Evolutionary conservation across 92 coral and sea anemone genomes (phyloP).

Genomic region (Desmophyllum pertusum): DNA sequence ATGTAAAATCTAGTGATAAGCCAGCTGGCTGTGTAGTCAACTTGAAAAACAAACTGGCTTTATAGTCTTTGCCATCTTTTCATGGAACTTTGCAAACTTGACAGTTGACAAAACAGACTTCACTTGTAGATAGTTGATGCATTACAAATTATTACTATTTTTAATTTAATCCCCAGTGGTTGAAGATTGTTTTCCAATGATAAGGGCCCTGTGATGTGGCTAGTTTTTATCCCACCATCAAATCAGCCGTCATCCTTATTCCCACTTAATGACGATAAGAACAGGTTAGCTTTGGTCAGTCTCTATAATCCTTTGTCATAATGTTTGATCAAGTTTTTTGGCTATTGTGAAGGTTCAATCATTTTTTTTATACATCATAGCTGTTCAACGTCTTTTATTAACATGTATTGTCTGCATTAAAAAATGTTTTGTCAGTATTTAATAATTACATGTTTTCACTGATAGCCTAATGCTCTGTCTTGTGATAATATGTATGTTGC

Average conservation of each 20-base stretch:
- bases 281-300: conserved; percentile 66
- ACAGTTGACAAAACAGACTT: neutral
- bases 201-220: conserved; percentile 57
- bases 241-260: conserved; percentile 54
- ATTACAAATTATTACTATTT: neutral
- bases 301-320: too few species aligned
- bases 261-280: conserved; percentile 89
- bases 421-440: too few species aligned
- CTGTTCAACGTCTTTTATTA: too few species aligned
- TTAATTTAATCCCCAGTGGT: conserved; percentile 61
- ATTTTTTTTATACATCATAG: too few species aligned
- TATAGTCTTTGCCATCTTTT: neutral
- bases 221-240: conserved; percentile 77
- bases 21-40: neutral
- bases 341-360: too few species aligned
- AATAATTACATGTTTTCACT: too few species aligned
- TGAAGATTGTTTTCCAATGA: conserved; percentile 63
- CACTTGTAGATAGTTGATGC: neutral
- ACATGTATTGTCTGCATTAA: too few species aligned
- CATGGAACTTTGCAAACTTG: neutral
- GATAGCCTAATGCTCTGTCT: too few species aligned
- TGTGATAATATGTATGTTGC: too few species aligned
- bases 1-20: too few species aligned
- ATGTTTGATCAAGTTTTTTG: too few species aligned
- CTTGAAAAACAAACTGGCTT: neutral